phyloP scores from a whole-genome alignment of 64 coral and sea anemone genomes.

The Acropora yongei region DNA sequence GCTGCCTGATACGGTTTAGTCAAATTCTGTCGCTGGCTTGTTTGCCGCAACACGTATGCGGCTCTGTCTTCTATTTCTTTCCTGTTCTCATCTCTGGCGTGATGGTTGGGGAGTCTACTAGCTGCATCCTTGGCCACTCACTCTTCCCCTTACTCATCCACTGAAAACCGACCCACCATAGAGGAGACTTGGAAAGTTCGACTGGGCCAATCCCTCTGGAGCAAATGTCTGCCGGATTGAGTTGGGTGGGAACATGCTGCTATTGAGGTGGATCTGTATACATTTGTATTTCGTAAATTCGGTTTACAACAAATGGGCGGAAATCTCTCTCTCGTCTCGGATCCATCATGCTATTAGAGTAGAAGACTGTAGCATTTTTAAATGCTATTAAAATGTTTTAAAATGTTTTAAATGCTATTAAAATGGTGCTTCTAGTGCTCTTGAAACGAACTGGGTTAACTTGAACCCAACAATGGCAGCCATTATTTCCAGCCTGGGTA shows the following conservation, averaged over 20 bases:
- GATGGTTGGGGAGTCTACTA: not conserved
- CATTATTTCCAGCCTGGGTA: slow-evolving; percentile 16
- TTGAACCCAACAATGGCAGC: not conserved
- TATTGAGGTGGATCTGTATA: slow-evolving; percentile 54
- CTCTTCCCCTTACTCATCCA: slow-evolving; percentile 40
- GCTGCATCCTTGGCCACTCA: slow-evolving; percentile 48
- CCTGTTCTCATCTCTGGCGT: slow-evolving; percentile 45
- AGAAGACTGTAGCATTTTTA: slow-evolving; percentile 17
- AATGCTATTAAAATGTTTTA: no score
- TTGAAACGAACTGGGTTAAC: not conserved
- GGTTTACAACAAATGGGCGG: slow-evolving; percentile 56
- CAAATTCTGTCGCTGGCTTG: slow-evolving; percentile 3
- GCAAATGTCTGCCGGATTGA: slow-evolving; percentile 57
- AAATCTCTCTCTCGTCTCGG: slow-evolving; percentile 49
- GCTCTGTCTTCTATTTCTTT: slow-evolving; percentile 24
- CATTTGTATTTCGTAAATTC: slow-evolving; percentile 61
- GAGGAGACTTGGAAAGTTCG: not conserved
- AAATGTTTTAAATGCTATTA: not conserved
- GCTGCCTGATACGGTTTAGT: slow-evolving; percentile 7
- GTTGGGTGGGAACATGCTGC: slow-evolving; percentile 46
- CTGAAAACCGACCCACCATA: slow-evolving; percentile 63
- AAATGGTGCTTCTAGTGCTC: not conserved
- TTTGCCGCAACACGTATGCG: not conserved
- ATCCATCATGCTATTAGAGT: slow-evolving; percentile 72
- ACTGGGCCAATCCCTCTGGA: slow-evolving; percentile 41